A percentile compares a stretch with the other conserved stretches of the same genome.
Evolutionary conservation across 2,113 vertebrate genomes (phyloP).

Genomic region (Sebastes schlegelii): DNA sequence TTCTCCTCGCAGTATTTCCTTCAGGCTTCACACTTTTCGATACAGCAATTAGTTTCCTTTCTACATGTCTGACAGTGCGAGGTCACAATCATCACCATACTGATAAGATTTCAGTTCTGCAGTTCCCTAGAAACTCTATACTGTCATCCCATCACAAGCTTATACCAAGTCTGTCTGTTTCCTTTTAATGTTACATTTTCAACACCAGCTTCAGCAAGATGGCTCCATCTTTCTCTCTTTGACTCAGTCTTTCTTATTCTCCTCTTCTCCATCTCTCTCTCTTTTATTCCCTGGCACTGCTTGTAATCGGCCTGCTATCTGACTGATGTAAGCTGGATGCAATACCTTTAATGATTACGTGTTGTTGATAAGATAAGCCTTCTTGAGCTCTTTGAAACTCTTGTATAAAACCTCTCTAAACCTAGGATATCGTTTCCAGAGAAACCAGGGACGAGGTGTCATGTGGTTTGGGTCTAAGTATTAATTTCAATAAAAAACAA

Average conservation of each 20-base stretch:
- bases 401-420: slow-evolving; percentile 34
- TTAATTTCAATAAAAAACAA: slow-evolving; percentile 16
- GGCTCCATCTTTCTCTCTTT: not conserved
- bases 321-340: slow-evolving; percentile 73
- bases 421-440: slow-evolving; percentile 23
- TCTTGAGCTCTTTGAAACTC: slow-evolving; percentile 40
- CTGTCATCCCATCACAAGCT: slow-evolving; percentile 2
- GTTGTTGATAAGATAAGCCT: slow-evolving; percentile 61
- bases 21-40: slow-evolving; percentile 48
- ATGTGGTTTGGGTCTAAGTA: slow-evolving; percentile 8
- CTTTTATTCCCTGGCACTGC: slow-evolving; percentile 10
- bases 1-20: slow-evolving; percentile 28
- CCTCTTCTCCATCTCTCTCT: slow-evolving; percentile 15
- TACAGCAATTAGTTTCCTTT: slow-evolving; percentile 50
- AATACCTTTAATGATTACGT: slow-evolving; percentile 64
- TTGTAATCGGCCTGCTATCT: slow-evolving; percentile 50
- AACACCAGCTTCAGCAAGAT: slow-evolving; percentile 2
- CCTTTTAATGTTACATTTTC: slow-evolving; percentile 23
- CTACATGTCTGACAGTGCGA: slow-evolving; percentile 22
- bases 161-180: not conserved
- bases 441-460: slow-evolving; percentile 5
- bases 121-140: not conserved
- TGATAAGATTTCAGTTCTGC: slow-evolving; percentile 27
- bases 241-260: slow-evolving; percentile 13
- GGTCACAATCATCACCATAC: slow-evolving; percentile 16